Base-by-base conservation (phyloP, 2,113 vertebrate genomes). In the Scomber colias region DNA sequence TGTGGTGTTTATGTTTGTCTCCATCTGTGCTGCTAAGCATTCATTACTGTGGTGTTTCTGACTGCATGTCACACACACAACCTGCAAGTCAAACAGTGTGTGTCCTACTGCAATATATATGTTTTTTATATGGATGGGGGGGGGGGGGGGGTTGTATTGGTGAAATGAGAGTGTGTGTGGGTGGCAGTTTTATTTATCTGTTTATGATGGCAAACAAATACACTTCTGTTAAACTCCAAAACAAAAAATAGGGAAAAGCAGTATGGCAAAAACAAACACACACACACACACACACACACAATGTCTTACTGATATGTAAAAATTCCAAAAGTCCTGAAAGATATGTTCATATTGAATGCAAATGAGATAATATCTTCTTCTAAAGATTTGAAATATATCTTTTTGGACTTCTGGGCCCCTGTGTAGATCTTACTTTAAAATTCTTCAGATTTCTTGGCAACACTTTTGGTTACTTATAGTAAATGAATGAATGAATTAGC, bases 21-120 rank as follows among this genome's bases (percentile, higher is more conserved):
- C 62, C 74, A 72, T 86, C 81, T 68, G 79, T 24, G 74, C 72
- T 24, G 71, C 35, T 64, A 44, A 71, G 21, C 75, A 40, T 59
- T 82, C 57, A 49, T 65, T 59, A 71, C n/a, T 40, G 45, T 56
- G 17, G 27, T n/a, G 60, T 53, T 76, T 60, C 7, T 56, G 14
- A 75, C 63, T 40, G 14, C 50, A 51, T 16, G 21, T 44, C 45
- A 40, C 59, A 27, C 48, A 5, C 12, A 46, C n/a, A 24, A 17
- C 7, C 9, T 50, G 60, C 51, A 46, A 48, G 49, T 45, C 5
- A 54, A 53, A 60, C 5, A 21, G 27, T 4, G 44, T 46, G 55
- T 61, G 7, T 35, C 16, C 35, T 8, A 7, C 35, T 40, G 35
- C 2, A 40, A 40, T 40, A 40, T 8, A 40, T 21, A 21, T 21